phyloP scores from a whole-genome alignment of 53 echinoderm and acorn worm species.

The Crossaster papposus region DNA sequence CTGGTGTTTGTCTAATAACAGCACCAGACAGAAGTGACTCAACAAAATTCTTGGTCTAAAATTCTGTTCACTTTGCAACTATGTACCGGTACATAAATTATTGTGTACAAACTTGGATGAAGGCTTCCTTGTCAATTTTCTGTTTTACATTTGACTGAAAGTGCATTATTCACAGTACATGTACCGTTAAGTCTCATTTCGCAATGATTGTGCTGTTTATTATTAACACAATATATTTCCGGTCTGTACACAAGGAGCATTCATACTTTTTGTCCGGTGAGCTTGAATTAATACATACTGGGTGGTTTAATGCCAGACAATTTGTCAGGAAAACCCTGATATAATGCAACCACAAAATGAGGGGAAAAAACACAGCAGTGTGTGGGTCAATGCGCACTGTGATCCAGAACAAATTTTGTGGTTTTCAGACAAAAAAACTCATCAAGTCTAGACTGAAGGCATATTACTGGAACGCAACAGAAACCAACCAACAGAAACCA shows the following conservation, averaged over 20 bases:
- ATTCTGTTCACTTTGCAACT: too few relatives aligned
- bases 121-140: too few relatives aligned
- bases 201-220: background rate
- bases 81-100: too few relatives aligned
- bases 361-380: background rate
- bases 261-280: constrained; percentile 23
- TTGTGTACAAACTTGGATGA: too few relatives aligned
- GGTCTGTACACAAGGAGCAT: background rate
- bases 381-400: background rate
- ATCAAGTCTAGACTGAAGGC: constrained; percentile 8
- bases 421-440: background rate
- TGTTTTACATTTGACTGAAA: too few relatives aligned
- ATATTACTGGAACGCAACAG: too few relatives aligned
- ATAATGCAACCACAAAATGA: background rate
- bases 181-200: background rate
- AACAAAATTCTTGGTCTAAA: too few relatives aligned
- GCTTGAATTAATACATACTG: constrained; percentile 6
- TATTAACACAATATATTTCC: background rate
- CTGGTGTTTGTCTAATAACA: too few relatives aligned
- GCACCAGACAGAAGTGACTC: too few relatives aligned
- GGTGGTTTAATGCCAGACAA: constrained; percentile 9
- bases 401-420: constrained; percentile 37
- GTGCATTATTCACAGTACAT: too few relatives aligned
- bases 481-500: too few relatives aligned
- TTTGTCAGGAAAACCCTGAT: background rate